phyloP scores from a whole-genome alignment of 2,113 vertebrate species.

The Steatornis caripensis region DNA sequence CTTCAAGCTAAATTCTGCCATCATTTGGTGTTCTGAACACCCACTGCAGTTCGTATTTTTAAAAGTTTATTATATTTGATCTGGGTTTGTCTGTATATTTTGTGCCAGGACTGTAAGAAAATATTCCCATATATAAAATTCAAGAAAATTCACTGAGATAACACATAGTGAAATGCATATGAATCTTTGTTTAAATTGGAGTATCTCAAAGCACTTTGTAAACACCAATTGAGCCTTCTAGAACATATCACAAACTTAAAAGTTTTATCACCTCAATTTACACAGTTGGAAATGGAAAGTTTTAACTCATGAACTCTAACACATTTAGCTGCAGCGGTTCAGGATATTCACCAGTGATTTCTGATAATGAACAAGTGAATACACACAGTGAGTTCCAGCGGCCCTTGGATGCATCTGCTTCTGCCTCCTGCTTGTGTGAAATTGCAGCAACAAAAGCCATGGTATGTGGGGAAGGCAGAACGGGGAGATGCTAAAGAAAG shows the following conservation, averaged over 20 bases:
- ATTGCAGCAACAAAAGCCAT: background rate
- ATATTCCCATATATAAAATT: background rate
- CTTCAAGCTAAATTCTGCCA: background rate
- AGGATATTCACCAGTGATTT: background rate
- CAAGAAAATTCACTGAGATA: background rate
- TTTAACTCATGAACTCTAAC: background rate
- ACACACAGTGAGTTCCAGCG: background rate
- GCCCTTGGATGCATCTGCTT: background rate
- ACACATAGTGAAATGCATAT: background rate
- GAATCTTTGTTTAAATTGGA: background rate
- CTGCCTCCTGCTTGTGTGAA: background rate
- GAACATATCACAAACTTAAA: background rate
- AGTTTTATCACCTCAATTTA: background rate
- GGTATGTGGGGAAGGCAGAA: background rate
- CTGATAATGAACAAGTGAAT: background rate
- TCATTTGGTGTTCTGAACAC: conserved; percentile 8
- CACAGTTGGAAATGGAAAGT: background rate
- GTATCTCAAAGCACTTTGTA: background rate
- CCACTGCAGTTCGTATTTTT: background rate
- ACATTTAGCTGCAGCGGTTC: background rate
- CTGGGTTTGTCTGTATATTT: background rate
- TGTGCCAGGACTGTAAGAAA: background rate
- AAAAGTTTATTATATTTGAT: background rate
- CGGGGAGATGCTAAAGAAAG: background rate
- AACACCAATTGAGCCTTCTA: background rate